Base-by-base conservation (phyloP, 2,888 invertebrate species). In the Lasius platythorax region DNA sequence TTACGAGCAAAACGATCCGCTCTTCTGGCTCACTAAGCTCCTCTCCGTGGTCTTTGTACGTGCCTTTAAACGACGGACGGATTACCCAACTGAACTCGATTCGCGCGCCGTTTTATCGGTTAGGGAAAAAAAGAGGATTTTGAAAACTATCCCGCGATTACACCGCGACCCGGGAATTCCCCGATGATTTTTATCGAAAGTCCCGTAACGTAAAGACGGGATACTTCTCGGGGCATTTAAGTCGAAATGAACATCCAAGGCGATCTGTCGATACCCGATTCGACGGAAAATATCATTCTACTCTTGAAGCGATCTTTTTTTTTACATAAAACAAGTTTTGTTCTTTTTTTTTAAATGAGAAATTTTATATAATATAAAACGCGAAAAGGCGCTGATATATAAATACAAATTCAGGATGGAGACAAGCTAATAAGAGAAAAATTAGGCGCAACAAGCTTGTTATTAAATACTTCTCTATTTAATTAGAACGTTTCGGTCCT, bases 31-130 rank as follows among this genome's bases (percentile, higher is more conserved):
- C 64, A 43, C 28, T 37, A 30, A 73, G 73, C 64, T 84, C 68
- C 28, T 68, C 68, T 58, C 18, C 50, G 50, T 74, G 46, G n/a
- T 76, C 86, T 82, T 85, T 82, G 84, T 79, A 81, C 50, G 82
- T 66, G 30, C 67, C 66, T 28, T 72, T 58, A 33, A 73, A 72
- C 53, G 83, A 72, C 43, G 67, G 82, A 81, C 53, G 68, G 82
- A 87, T 87, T 78, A 76, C 64, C 46, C 33, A 53, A 66, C 67
- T 61, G 68, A 81, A 76, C 84, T 40, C 81, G 88, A 88, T 84
- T 86, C 82, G 70, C 82, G 70, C 67, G 61, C 78, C 67, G 61
- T 67, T 23, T 23, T 66, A 58, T 66, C 87, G 83, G n/a, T 50
- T 23, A 23, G 23, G 50, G 85, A 87, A 85, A 83, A 87, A 85